phyloP scores from a whole-genome alignment of 2,888 invertebrate genomes.

The Apamea sordens region DNA sequence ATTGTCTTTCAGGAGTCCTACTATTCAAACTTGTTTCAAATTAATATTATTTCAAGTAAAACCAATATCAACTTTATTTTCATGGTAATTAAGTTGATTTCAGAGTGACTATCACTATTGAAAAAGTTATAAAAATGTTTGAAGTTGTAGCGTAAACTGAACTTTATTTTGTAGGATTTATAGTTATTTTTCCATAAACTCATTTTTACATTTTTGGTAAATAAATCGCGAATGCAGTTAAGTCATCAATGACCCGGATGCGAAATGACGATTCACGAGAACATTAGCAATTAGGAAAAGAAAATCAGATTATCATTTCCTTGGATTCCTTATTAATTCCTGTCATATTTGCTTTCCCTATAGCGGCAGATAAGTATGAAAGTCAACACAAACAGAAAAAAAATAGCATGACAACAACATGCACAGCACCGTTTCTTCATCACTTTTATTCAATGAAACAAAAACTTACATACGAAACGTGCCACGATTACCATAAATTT shows the following conservation, averaged over 20 bases:
- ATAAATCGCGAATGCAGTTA: no score
- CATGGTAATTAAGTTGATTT: no score
- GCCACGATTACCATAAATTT: slow-evolving; percentile 18
- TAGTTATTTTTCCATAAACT: no score
- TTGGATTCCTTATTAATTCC: background rate
- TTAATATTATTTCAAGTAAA: no score
- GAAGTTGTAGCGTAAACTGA: no score
- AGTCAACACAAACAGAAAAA: background rate
- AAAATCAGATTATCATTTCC: background rate
- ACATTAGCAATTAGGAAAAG: background rate
- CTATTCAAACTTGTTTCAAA: no score
- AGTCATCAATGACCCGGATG: background rate
- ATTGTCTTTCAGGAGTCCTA: background rate
- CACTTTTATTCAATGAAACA: slow-evolving; percentile 31
- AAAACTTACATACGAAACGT: slow-evolving; percentile 27
- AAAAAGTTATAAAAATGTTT: no score
- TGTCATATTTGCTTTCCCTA: background rate
- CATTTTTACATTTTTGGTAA: no score
- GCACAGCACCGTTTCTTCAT: slow-evolving; percentile 17
- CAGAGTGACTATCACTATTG: no score
- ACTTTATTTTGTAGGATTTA: no score
- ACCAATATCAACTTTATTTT: no score
- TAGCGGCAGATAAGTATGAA: background rate
- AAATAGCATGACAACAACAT: slow-evolving; percentile 3
- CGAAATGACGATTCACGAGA: background rate